These are phyloP conservation scores for Thryonomys swinderianus DNA, from an alignment of 2,113 vertebrate species.

Conservation along the genomic window DNA sequence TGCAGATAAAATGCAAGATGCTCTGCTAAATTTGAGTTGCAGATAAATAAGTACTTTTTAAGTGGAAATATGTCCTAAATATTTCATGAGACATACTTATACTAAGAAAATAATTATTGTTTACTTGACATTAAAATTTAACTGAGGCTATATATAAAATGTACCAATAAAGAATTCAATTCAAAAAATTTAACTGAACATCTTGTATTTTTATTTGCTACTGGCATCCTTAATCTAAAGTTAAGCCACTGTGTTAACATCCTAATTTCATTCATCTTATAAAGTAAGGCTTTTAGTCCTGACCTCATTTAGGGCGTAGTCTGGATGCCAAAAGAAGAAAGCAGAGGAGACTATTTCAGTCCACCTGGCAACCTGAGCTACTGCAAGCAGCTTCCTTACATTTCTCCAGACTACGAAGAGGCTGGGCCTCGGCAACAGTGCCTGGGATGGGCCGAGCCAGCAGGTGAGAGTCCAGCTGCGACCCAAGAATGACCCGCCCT, in stretches of 20 bases:
- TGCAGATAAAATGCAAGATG: neutral
- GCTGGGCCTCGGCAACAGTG: no score
- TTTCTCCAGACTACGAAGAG: neutral
- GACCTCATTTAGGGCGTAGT: neutral
- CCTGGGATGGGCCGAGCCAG: neutral
- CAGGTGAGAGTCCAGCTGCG: no score
- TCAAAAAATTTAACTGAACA: slow-evolving; percentile 10
- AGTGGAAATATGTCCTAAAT: neutral
- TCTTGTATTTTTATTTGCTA: slow-evolving; percentile 10
- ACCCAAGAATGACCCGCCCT: neutral
- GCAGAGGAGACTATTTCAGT: neutral
- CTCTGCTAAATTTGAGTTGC: slow-evolving; percentile 34
- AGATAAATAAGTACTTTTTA: slow-evolving; percentile 8
- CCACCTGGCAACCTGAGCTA: neutral
- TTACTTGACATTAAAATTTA: slow-evolving; percentile 56
- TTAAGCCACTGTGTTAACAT: neutral
- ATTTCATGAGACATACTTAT: neutral
- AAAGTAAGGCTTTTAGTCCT: neutral
- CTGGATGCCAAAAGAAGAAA: slow-evolving; percentile 1
- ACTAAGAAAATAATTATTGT: neutral
- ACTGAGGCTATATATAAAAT: no score
- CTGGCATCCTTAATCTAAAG: neutral
- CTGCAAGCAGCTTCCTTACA: neutral
- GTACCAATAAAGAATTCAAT: no score
- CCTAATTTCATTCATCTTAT: neutral